A percentile compares a stretch with the other conserved stretches of the same genome.
These are phyloP conservation scores for Poliocrania exsul DNA, from an alignment of 2,797 vertebrate species.

Conservation along the genomic window DNA sequence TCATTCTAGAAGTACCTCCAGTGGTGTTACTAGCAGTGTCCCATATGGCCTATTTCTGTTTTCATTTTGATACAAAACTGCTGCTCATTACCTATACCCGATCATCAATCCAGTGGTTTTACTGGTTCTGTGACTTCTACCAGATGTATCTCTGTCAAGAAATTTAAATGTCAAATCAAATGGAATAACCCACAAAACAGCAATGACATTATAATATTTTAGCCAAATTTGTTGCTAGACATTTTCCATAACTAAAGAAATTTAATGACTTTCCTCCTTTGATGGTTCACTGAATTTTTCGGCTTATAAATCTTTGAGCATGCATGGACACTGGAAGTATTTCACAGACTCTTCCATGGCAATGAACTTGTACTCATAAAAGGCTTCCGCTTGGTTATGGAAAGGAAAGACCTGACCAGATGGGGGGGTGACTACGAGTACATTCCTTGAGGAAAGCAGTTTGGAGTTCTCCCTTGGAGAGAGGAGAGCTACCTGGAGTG, in stretches of 20 bases:
- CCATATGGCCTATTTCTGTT: constrained; percentile 68
- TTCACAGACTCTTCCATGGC: not conserved
- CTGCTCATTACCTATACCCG: not conserved
- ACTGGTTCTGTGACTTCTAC: not conserved
- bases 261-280: not conserved
- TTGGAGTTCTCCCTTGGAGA: too few species aligned
- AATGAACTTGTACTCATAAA: not conserved
- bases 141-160: not conserved
- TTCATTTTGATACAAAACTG: not conserved
- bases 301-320: not conserved
- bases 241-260: constrained; percentile 14
- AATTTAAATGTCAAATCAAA: constrained; percentile 29
- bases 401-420: not conserved
- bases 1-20: constrained; percentile 60
- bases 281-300: not conserved
- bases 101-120: not conserved
- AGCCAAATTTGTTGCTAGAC: not conserved
- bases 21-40: constrained; percentile 64
- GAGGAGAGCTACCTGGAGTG: too few species aligned
- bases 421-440: too few species aligned
- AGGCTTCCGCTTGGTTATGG: not conserved
- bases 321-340: not conserved
- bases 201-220: not conserved
- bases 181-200: not conserved
- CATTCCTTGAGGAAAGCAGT: too few species aligned